Evolutionary conservation across 2,888 invertebrate genomes (phyloP).

Genomic region (Sarcophaga caerulescens): DNA sequence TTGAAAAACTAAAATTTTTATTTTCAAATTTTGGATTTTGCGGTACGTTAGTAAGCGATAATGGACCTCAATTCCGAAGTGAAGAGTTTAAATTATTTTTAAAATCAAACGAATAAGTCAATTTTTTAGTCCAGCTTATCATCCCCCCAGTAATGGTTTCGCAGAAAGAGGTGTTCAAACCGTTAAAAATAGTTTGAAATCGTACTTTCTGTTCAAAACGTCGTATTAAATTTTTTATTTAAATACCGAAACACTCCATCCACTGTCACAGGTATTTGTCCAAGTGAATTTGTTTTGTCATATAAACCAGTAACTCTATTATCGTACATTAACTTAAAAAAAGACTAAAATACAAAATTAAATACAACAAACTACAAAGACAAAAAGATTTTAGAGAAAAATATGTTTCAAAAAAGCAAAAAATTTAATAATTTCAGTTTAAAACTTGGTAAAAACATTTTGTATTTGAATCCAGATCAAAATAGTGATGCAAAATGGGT

Average conservation of each 20-base stretch:
- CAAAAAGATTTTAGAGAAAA: conserved; percentile 10
- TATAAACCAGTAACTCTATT: conserved; percentile 23
- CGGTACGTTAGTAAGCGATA: conserved; percentile 2
- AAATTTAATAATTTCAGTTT: conserved; percentile 16
- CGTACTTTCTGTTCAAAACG: conserved; percentile 25
- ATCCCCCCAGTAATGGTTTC: conserved; percentile 42
- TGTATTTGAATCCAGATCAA: conserved; percentile 31
- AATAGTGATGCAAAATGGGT: conserved; percentile 32
- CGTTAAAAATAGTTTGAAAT: conserved; percentile 24
- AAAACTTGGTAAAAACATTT: conserved; percentile 7
- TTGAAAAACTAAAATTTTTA: conserved; percentile 32
- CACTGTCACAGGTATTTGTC: conserved; percentile 31
- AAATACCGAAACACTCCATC: conserved; percentile 36
- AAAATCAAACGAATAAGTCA: conserved; percentile 38
- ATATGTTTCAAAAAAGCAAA: conserved; percentile 7
- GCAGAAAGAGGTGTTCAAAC: conserved; percentile 48
- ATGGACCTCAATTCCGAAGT: neutral
- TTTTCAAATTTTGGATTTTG: conserved; percentile 29
- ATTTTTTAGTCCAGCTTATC: conserved; percentile 37
- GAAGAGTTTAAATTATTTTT: conserved; percentile 20
- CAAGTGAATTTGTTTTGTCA: conserved; percentile 18
- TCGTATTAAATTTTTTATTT: conserved; percentile 24
- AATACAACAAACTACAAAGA: conserved; percentile 14
- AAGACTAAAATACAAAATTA: conserved; percentile 9
- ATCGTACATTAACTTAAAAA: conserved; percentile 5